Percentiles rank a stretch among this genome's conserved stretches.
These are phyloP conservation scores for Sciaenops ocellatus DNA, from an alignment of 2,797 vertebrate genomes.

Conservation along the genomic window DNA sequence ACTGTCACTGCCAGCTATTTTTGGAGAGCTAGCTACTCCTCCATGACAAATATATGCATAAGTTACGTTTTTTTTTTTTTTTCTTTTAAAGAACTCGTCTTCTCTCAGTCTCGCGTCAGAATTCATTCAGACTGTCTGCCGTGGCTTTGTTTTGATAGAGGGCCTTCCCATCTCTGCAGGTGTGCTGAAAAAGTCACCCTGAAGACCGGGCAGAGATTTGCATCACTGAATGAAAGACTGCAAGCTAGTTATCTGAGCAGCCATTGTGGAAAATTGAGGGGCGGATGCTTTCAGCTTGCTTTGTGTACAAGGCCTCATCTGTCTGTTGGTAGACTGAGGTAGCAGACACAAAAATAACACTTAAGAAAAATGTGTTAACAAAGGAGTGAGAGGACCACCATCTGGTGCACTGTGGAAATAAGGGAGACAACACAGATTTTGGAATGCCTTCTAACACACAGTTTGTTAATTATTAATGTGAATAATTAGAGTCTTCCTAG, in stretches of 20 bases:
- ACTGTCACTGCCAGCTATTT: constrained; percentile 53
- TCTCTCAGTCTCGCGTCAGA: neutral
- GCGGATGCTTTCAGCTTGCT: constrained; percentile 53
- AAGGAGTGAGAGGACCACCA: constrained; percentile 70
- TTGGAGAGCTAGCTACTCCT: constrained; percentile 36
- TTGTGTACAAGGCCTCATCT: constrained; percentile 65
- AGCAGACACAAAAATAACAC: constrained; percentile 66
- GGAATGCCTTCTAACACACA: constrained; percentile 45
- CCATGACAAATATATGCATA: constrained; percentile 52
- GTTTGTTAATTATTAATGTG: constrained; percentile 47
- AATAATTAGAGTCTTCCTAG: constrained; percentile 26
- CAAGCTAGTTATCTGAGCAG: constrained; percentile 45
- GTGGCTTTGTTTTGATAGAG: constrained; percentile 49
- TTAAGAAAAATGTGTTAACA: constrained; percentile 69
- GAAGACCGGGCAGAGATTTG: constrained; percentile 50
- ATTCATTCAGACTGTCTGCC: constrained; percentile 29
- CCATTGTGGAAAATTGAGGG: constrained; percentile 55
- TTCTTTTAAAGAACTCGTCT: constrained; percentile 32
- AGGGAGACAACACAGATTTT: constrained; percentile 44
- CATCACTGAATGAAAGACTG: constrained; percentile 53
- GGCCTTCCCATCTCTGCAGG: constrained; percentile 43
- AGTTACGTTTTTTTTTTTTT: neutral
- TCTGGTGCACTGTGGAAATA: constrained; percentile 60
- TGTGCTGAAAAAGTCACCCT: constrained; percentile 41
- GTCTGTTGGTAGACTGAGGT: constrained; percentile 57